Base-by-base conservation (phyloP, 2,797 vertebrate species). In the Pempheris klunzingeri region DNA sequence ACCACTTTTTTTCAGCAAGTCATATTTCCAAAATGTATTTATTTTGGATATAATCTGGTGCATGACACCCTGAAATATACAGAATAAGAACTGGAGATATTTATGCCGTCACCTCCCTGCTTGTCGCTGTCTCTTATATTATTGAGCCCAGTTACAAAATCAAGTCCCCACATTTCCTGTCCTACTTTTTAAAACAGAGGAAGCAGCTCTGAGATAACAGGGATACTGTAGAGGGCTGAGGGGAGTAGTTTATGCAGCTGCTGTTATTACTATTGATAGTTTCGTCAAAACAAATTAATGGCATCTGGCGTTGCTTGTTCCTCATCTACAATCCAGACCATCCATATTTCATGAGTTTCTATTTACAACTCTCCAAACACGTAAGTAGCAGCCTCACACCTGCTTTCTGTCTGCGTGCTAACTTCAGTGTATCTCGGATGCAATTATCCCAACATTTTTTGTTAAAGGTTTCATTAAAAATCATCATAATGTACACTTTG, bases 301-400 rank as follows among this genome's bases (percentile, higher is more conserved):
- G 43, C 82, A 80, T 65, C 78, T 79, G 77, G 67, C 5, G 15
- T 71, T 63, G 39, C 73, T 53, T 70, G 53, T 64, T 78, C 64
- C 72, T 78, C 82, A 77, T 83, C 47, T 77, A 43, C 52, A 70
- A 59, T 65, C 65, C 74, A 77, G 61, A 74, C 38, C 46, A 75
- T 78, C 59, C 59, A 84, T 84, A 74, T 84, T 83, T 82, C 71
- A 84, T 76, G 78, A 63, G 65, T 52, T 76, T 54, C 74, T 68
- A 80, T 74, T 83, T 71, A 69, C 50, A 65, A 74, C 50, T 65
- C 59, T 60, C 20, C 30, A n/a, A 66, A 74, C 50, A 30, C 3
- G 12, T 73, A 61, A 36, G 41, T 46, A 41, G 22, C 28, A 26
- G 32, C 34, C 20, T 30, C 4, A 49, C 63, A 80, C 62, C 69